Evolutionary conservation across 2,888 invertebrate genomes (phyloP).

Genomic region (Hydraecia micacea): DNA sequence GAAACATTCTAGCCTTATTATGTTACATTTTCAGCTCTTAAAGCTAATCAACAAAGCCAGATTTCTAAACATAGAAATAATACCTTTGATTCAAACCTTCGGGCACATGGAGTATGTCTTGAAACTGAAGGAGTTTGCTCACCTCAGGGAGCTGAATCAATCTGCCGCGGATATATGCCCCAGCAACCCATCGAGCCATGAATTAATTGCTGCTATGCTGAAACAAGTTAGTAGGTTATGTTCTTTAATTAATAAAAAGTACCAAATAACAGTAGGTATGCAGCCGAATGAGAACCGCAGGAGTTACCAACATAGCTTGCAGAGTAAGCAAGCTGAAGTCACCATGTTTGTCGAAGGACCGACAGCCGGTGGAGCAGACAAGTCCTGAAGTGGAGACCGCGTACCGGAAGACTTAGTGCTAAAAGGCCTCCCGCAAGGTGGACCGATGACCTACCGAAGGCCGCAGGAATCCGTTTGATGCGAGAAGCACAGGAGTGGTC

Average conservation of each 20-base stretch:
- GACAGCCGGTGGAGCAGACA: neutral
- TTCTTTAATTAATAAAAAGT: neutral
- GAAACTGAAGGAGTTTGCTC: conserved; percentile 92
- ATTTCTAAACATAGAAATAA: conserved; percentile 91
- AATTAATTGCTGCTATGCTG: conserved; percentile 92
- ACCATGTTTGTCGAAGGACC: neutral
- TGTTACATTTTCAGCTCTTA: conserved; percentile 73
- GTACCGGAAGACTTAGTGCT: neutral
- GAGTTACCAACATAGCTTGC: neutral
- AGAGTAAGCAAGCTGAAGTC: neutral
- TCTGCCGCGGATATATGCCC: conserved; percentile 93
- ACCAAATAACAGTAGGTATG: neutral
- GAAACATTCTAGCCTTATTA: too few relatives aligned
- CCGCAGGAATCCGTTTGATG: neutral
- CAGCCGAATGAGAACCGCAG: neutral
- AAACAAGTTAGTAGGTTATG: conserved; percentile 90
- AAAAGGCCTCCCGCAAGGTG: neutral
- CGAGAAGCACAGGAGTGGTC: neutral
- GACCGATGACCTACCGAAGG: neutral
- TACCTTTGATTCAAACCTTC: conserved; percentile 96
- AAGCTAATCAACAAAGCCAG: conserved; percentile 84
- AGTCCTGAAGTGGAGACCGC: neutral
- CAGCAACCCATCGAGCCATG: conserved; percentile 89
- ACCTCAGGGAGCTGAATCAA: conserved; percentile 91
- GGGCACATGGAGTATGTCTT: conserved; percentile 95